These are phyloP conservation scores for Pavo muticus DNA, from an alignment of 2,113 vertebrate species.

Conservation along the genomic window DNA sequence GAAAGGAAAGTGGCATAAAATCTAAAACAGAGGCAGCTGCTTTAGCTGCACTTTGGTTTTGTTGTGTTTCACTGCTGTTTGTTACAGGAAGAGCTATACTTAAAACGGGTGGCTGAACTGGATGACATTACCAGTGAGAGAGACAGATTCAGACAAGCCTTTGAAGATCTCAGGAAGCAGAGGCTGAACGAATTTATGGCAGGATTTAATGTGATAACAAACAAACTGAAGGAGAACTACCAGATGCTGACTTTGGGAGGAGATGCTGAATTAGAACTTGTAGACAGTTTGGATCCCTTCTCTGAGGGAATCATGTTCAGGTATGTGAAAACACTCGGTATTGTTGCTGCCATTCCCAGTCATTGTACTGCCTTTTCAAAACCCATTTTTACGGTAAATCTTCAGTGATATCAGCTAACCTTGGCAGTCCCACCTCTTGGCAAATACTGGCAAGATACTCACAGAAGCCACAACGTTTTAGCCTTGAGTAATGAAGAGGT, in stretches of 20 bases:
- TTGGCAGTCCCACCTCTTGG: not conserved
- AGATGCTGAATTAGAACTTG: constrained; percentile 95
- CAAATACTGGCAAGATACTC: not conserved
- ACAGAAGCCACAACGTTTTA: not conserved
- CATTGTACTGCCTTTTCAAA: not conserved
- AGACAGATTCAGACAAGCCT: constrained; percentile 88
- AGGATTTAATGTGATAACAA: constrained; percentile 95
- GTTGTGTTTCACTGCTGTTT: not conserved
- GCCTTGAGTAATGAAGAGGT: fast-evolving
- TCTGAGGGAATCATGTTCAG: constrained; percentile 98
- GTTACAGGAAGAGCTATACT: constrained; percentile 91
- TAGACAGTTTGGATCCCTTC: constrained; percentile 98
- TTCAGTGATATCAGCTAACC: not conserved
- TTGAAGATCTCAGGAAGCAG: constrained; percentile 91
- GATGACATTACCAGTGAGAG: constrained; percentile 90
- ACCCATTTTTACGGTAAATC: not conserved
- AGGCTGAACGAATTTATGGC: constrained; percentile 97
- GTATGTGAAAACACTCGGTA: constrained; percentile 65
- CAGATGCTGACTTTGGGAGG: constrained; percentile 98
- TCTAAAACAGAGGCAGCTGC: not conserved
- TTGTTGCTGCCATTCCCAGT: not conserved
- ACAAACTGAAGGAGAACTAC: constrained; percentile 98
- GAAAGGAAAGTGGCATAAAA: not conserved
- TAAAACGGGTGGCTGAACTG: constrained; percentile 91
- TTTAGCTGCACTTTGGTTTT: not conserved